Evolutionary conservation across 2,888 invertebrate genomes (phyloP).

Genomic region (Cataglyphis altisquamis): DNA sequence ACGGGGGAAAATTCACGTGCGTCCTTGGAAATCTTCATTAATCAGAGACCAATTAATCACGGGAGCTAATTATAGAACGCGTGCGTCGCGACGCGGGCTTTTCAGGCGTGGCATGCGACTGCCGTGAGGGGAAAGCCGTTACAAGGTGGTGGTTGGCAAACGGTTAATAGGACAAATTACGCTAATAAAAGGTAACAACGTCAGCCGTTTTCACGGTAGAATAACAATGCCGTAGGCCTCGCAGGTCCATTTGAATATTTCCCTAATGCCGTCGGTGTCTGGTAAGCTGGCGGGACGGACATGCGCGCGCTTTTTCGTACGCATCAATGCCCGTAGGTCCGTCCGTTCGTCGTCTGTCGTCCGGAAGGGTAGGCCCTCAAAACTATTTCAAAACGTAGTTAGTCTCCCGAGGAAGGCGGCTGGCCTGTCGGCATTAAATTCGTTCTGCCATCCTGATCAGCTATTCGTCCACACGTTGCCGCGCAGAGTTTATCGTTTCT

Average conservation of each 20-base stretch:
- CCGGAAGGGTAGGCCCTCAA: conserved; percentile 78
- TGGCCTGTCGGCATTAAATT: conserved; percentile 75
- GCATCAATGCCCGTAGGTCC: conserved; percentile 81
- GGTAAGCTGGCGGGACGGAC: conserved; percentile 73
- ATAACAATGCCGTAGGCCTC: conserved; percentile 82
- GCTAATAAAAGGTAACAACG: conserved; percentile 84
- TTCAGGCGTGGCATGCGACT: conserved; percentile 15
- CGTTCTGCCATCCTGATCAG: conserved; percentile 73
- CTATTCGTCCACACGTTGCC: conserved; percentile 51
- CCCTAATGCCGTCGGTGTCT: conserved; percentile 75
- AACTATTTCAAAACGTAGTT: conserved; percentile 62
- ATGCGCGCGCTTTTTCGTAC: conserved; percentile 83
- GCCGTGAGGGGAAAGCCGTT: conserved; percentile 68
- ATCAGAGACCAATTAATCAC: conserved; percentile 44
- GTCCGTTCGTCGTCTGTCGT: conserved; percentile 77
- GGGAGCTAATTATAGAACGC: conserved; percentile 34
- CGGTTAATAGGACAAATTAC: conserved; percentile 84
- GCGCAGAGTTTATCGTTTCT: conserved; percentile 67
- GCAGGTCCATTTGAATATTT: conserved; percentile 80
- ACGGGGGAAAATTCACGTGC: conserved; percentile 1
- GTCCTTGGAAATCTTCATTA: conserved; percentile 30
- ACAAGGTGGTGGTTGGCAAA: conserved; percentile 78
- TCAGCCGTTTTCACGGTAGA: conserved; percentile 85
- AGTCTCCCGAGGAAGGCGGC: conserved; percentile 58
- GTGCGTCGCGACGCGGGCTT: conserved; percentile 38